phyloP scores from a whole-genome alignment of 2,797 vertebrate species.

The Macroramphosus scolopax region DNA sequence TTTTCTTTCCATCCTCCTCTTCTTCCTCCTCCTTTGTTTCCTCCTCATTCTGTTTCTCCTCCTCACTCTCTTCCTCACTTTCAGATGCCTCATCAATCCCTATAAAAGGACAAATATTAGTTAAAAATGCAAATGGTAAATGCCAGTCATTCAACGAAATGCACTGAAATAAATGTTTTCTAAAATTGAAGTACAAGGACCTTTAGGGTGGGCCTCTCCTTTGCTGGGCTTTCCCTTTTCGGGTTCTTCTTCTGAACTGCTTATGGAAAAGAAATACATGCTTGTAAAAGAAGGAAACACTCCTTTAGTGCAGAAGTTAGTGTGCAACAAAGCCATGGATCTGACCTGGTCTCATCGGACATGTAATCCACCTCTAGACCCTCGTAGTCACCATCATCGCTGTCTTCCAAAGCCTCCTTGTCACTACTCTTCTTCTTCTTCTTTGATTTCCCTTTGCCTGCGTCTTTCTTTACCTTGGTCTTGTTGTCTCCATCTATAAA shows the following conservation, averaged over 20 bases:
- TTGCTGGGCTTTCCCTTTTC: slow-evolving; percentile 77
- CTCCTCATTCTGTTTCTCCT: slow-evolving; percentile 87
- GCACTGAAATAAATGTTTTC: background rate
- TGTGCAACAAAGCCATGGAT: slow-evolving; percentile 23
- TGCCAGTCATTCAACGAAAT: background rate
- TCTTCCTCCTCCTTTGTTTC: slow-evolving; percentile 83
- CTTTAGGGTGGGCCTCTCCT: slow-evolving; percentile 83
- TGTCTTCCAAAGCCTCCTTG: slow-evolving; percentile 87
- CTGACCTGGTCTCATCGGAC: slow-evolving; percentile 91
- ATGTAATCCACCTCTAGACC: slow-evolving; percentile 94
- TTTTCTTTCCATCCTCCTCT: slow-evolving; percentile 87
- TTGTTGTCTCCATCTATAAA: slow-evolving; percentile 76
- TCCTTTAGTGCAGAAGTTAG: background rate
- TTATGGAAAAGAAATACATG: slow-evolving; percentile 16
- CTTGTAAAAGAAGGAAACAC: background rate
- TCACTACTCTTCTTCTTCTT: slow-evolving; percentile 83
- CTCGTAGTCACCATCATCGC: slow-evolving; percentile 90
- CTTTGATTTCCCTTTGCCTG: slow-evolving; percentile 77
- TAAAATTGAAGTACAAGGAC: slow-evolving; percentile 47
- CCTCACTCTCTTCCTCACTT: slow-evolving; percentile 90
- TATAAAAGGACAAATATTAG: slow-evolving; percentile 23
- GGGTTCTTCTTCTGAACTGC: slow-evolving; percentile 79
- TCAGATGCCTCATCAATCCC: slow-evolving; percentile 87
- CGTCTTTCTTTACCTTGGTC: slow-evolving; percentile 68
- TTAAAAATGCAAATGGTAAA: background rate